A percentile compares a stretch with the other conserved stretches of the same genome.
These are phyloP conservation scores for Neotoma lepida DNA, from an alignment of 2,113 vertebrate species.

Conservation along the genomic window DNA sequence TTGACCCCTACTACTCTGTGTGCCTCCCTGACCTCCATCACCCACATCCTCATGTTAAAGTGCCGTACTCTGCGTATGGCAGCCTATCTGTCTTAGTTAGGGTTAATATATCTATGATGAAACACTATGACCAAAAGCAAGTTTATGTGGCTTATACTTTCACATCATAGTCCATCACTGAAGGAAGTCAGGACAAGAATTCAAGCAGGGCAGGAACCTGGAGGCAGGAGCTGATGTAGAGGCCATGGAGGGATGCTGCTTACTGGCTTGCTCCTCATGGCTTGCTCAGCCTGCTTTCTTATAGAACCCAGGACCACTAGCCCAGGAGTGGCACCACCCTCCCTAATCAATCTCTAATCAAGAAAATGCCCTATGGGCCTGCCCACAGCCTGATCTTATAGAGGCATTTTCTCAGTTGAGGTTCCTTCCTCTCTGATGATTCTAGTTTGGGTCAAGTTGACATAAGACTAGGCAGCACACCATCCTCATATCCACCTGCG, in stretches of 20 bases:
- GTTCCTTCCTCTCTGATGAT: neutral
- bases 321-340: neutral
- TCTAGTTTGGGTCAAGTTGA: neutral
- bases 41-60: too few relatives aligned
- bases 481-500: too few relatives aligned
- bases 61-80: too few relatives aligned
- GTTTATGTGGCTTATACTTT: neutral
- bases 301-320: neutral
- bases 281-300: neutral
- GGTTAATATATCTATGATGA: neutral
- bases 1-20: neutral
- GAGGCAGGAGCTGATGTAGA: neutral
- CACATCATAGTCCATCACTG: neutral
- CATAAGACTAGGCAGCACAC: neutral
- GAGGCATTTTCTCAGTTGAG: neutral
- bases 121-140: neutral
- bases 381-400: neutral
- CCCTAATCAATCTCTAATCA: neutral
- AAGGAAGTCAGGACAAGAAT: neutral
- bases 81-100: neutral
- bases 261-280: too few relatives aligned
- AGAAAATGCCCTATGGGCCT: neutral
- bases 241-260: neutral
- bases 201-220: neutral
- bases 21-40: neutral